These are phyloP conservation scores for Cheilosia impressa DNA, from an alignment of 2,888 invertebrate genomes.

Conservation along the genomic window DNA sequence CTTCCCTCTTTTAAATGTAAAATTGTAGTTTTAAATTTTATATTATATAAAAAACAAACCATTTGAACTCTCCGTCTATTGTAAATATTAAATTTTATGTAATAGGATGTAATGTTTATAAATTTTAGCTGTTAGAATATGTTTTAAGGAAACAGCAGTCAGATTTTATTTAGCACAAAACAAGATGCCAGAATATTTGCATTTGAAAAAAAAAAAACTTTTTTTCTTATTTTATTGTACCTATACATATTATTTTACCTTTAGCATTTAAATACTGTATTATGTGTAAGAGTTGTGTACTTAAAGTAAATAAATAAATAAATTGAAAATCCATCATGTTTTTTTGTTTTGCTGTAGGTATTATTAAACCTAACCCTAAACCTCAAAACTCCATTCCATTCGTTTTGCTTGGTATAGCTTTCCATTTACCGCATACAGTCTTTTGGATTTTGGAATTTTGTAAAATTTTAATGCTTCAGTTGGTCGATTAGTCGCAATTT, in stretches of 20 bases:
- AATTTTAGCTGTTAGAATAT: constrained; percentile 47
- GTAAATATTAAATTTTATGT: constrained; percentile 62
- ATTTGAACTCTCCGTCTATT: constrained; percentile 45
- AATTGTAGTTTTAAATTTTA: constrained; percentile 43
- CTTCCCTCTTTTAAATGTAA: constrained; percentile 40
- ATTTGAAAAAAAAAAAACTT: constrained; percentile 37
- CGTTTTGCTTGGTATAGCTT: too few species aligned
- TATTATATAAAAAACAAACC: constrained; percentile 8
- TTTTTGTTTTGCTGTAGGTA: too few species aligned
- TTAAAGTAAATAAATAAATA: constrained; percentile 66
- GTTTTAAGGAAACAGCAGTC: constrained; percentile 44
- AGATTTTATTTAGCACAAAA: constrained; percentile 65
- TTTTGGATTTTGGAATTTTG: too few species aligned
- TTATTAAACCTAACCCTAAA: background rate
- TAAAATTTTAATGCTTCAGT: background rate
- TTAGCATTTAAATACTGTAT: constrained; percentile 66
- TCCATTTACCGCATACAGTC: too few species aligned
- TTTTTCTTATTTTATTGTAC: constrained; percentile 55
- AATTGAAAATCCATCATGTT: background rate
- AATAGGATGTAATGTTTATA: constrained; percentile 50
- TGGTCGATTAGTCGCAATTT: too few species aligned
- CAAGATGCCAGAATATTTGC: constrained; percentile 63
- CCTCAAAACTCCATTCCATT: background rate
- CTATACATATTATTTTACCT: constrained; percentile 56
- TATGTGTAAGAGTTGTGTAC: constrained; percentile 67